Conservation (phyloP, 2,797 vertebrate species). For the Adelosebastes latens region DNA sequence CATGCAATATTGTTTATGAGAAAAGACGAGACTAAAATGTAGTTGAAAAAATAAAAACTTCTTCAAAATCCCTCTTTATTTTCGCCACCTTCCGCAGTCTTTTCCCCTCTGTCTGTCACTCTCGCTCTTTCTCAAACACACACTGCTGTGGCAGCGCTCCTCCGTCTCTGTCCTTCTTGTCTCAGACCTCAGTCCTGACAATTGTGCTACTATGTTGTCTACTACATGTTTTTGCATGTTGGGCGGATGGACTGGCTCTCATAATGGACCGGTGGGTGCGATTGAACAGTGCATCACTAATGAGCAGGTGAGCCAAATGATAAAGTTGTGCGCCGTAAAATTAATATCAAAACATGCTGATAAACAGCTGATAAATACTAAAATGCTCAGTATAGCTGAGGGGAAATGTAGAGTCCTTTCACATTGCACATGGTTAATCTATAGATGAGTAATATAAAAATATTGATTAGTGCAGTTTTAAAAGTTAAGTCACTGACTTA, state of each 20-base stretch:
- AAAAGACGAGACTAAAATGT: no score
- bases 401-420: neutral
- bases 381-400: neutral
- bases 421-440: neutral
- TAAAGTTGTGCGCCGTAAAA: neutral
- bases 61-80: no score
- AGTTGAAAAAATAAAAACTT: no score
- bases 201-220: no score
- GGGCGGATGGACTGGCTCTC: no score
- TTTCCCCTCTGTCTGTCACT: no score
- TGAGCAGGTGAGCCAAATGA: neutral
- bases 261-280: no score
- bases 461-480: neutral
- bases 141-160: neutral
- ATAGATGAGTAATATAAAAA: no score
- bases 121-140: neutral
- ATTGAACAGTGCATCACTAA: no score
- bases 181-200: neutral
- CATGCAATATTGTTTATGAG: fast-evolving
- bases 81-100: no score
- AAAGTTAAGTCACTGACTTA: neutral
- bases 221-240: no score
- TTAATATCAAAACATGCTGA: neutral
- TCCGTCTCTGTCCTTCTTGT: neutral
- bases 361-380: neutral